Conservation (phyloP, 2,888 invertebrate genomes). For the Herminia tarsipennalis region DNA sequence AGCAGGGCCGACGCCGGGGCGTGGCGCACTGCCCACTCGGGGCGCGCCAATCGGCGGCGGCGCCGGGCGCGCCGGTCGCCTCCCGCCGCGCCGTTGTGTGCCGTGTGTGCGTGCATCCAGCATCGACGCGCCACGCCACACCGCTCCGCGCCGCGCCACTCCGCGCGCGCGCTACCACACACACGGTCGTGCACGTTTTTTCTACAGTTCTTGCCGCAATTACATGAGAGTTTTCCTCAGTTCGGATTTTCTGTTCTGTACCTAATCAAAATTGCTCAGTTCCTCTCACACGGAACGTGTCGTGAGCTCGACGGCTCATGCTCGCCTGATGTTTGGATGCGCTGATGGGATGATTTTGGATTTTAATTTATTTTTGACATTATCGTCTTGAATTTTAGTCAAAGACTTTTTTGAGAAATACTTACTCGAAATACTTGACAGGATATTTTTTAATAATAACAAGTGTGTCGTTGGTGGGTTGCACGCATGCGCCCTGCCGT, state of each 20-base stretch:
- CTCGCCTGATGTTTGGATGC: slow-evolving; percentile 39
- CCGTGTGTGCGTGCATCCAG: slow-evolving; percentile 14
- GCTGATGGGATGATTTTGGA: slow-evolving; percentile 45
- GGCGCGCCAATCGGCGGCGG: slow-evolving; percentile 47
- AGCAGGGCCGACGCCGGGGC: slow-evolving; percentile 72
- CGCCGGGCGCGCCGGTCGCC: slow-evolving; percentile 22
- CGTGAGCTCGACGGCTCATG: slow-evolving; percentile 48
- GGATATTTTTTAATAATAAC: slow-evolving; percentile 41
- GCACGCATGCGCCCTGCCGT: slow-evolving; percentile 56
- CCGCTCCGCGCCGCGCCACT: slow-evolving; percentile 46
- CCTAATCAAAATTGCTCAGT: slow-evolving; percentile 70
- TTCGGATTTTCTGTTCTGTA: slow-evolving; percentile 67
- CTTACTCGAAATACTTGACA: slow-evolving; percentile 20
- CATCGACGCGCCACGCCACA: slow-evolving; percentile 29
- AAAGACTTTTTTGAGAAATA: slow-evolving; percentile 18
- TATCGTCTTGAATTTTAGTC: slow-evolving; percentile 27
- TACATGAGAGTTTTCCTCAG: slow-evolving; percentile 70
- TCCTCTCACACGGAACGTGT: slow-evolving; percentile 64
- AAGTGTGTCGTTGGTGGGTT: slow-evolving; percentile 44
- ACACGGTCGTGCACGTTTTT: slow-evolving; percentile 68
- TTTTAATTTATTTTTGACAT: slow-evolving; percentile 37
- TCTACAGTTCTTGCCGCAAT: slow-evolving; percentile 64
- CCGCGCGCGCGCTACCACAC: slow-evolving; percentile 62
- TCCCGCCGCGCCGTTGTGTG: slow-evolving; percentile 29
- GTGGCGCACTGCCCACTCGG: slow-evolving; percentile 54